These are phyloP conservation scores for Ophraella communa DNA, from an alignment of 2,888 invertebrate genomes.

Conservation along the genomic window DNA sequence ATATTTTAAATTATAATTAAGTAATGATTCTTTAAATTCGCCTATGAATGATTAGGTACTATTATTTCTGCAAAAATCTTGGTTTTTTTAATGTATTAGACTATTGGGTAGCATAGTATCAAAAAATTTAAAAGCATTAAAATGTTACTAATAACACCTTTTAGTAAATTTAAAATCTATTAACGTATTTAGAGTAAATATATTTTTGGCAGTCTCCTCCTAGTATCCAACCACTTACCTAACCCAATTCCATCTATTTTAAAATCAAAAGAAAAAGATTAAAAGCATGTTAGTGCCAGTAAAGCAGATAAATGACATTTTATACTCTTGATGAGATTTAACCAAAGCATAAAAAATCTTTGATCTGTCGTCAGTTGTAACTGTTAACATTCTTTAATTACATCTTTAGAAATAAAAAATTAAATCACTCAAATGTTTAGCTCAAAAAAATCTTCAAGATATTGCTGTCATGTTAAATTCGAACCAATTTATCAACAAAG, in stretches of 20 bases:
- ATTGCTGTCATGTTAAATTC: not conserved
- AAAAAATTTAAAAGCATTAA: no score
- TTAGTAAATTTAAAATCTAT: no score
- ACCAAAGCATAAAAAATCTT: constrained; percentile 8
- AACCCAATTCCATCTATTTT: constrained; percentile 20
- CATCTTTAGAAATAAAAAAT: not conserved
- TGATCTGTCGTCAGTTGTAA: not conserved
- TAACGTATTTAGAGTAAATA: not conserved
- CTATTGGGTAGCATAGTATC: no score
- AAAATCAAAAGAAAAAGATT: constrained; percentile 7
- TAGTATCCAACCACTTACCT: constrained; percentile 11
- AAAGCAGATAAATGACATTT: constrained; percentile 12
- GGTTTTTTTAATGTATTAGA: no score
- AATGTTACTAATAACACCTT: no score
- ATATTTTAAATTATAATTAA: no score
- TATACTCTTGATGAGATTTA: constrained; percentile 12
- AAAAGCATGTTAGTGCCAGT: constrained; percentile 6
- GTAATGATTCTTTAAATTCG: no score
- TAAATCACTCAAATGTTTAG: not conserved
- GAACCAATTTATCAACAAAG: constrained; percentile 13
- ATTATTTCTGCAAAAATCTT: no score
- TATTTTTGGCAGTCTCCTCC: not conserved
- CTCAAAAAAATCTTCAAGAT: not conserved
- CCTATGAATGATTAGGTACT: no score
- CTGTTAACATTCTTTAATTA: not conserved